These are phyloP conservation scores for Hemitrygon akajei DNA, from an alignment of 2,797 vertebrate species.

Conservation along the genomic window DNA sequence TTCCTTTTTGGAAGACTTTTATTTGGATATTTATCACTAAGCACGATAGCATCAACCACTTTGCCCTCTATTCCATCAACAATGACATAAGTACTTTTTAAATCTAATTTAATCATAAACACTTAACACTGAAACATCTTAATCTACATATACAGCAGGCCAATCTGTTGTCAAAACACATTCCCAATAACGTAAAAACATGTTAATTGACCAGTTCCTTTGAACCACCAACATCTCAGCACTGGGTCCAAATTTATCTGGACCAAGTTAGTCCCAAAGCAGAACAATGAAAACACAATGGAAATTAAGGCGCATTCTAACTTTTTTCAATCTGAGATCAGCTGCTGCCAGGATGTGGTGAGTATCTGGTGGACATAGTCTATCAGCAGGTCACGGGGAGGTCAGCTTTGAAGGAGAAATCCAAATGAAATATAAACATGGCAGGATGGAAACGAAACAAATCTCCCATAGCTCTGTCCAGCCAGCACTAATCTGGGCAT, in stretches of 20 bases:
- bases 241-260: slow-evolving; percentile 15
- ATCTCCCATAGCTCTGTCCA: slow-evolving; percentile 71
- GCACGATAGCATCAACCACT: slow-evolving; percentile 23
- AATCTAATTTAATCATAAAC: slow-evolving; percentile 25
- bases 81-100: slow-evolving; percentile 7
- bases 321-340: slow-evolving; percentile 40
- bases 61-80: slow-evolving; percentile 29
- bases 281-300: slow-evolving; percentile 30
- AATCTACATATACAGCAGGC: neutral
- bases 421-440: slow-evolving; percentile 85
- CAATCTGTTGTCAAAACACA: neutral
- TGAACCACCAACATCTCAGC: neutral
- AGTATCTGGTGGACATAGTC: slow-evolving; percentile 63
- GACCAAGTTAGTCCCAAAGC: slow-evolving; percentile 23
- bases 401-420: slow-evolving; percentile 75
- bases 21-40: slow-evolving; percentile 14
- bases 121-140: neutral
- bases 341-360: slow-evolving; percentile 46
- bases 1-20: slow-evolving; percentile 14
- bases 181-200: neutral
- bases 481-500: slow-evolving; percentile 88
- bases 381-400: slow-evolving; percentile 67
- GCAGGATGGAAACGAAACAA: slow-evolving; percentile 69
- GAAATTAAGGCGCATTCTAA: neutral
- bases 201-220: neutral